Evolutionary conservation across 53 echinoderm and acorn worm genomes (phyloP).

Genomic region (Stichopus horrens): DNA sequence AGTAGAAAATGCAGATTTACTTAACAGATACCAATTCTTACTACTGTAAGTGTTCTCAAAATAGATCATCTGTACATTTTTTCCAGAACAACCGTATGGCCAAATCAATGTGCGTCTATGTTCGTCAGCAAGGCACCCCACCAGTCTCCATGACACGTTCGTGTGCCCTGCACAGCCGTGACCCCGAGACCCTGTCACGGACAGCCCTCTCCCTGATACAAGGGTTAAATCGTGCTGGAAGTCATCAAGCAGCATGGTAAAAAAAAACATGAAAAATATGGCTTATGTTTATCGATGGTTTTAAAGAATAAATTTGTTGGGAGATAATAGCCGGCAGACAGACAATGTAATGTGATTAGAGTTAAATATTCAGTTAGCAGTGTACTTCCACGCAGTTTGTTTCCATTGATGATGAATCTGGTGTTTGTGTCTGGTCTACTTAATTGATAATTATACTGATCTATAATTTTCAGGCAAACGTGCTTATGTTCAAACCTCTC

Average conservation of each 20-base stretch:
- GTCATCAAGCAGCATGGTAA: conserved; percentile 94
- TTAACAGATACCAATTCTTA: neutral
- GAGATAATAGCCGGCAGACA: too few relatives aligned
- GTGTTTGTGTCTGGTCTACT: too few relatives aligned
- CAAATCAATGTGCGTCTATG: conserved; percentile 71
- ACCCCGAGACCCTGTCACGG: conserved; percentile 60
- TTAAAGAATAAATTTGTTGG: too few relatives aligned
- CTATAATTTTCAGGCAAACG: too few relatives aligned
- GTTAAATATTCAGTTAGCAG: too few relatives aligned
- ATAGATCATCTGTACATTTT: neutral
- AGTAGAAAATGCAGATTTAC: neutral
- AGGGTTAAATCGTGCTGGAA: conserved; percentile 85
- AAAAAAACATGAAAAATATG: neutral
- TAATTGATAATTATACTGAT: too few relatives aligned
- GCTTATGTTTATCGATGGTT: too few relatives aligned
- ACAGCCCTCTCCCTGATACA: conserved; percentile 80
- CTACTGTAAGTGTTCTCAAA: too few relatives aligned
- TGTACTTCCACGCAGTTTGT: too few relatives aligned
- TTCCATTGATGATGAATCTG: too few relatives aligned
- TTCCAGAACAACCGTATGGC: conserved; percentile 85
- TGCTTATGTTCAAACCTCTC: too few relatives aligned
- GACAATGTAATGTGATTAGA: too few relatives aligned
- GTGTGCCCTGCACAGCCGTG: conserved; percentile 63
- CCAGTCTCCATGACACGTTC: conserved; percentile 61
- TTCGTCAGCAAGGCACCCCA: conserved; percentile 65